Evolutionary conservation across 2,797 vertebrate genomes (phyloP).

Genomic region (Balearica regulorum): DNA sequence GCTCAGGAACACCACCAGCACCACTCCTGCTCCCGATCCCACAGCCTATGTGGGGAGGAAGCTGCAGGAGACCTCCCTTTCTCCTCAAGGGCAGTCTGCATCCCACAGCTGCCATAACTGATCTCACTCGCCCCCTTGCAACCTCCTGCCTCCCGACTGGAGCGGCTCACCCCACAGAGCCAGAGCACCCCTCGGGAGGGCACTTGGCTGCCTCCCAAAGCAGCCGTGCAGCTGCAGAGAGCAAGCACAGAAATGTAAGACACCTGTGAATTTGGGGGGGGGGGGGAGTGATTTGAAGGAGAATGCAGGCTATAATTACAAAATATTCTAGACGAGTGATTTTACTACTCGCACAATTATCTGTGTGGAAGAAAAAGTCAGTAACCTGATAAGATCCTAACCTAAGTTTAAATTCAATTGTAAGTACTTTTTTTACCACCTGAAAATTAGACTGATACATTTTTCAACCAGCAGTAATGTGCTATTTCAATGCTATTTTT

Average conservation of each 20-base stretch:
- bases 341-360: not conserved
- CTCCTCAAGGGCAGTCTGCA: fast-evolving
- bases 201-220: not conserved
- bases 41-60: fast-evolving
- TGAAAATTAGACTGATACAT: not conserved
- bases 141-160: not conserved
- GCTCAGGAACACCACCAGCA: not conserved
- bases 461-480: not conserved
- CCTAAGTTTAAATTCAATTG: constrained; percentile 6
- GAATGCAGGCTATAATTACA: not conserved
- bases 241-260: not conserved
- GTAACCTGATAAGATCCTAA: not conserved
- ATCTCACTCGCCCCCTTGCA: fast-evolving
- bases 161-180: not conserved
- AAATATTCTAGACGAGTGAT: not conserved
- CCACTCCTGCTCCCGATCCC: fast-evolving
- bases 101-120: fast-evolving
- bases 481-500: not conserved
- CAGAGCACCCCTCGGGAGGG: not conserved
- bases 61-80: not conserved
- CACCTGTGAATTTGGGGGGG: not conserved
- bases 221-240: not conserved
- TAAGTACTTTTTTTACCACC: not conserved
- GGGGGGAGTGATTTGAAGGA: not conserved
- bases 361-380: not conserved